phyloP scores from a whole-genome alignment of 1,140 invertebrate genomes.

The Diploscapter pachys region DNA sequence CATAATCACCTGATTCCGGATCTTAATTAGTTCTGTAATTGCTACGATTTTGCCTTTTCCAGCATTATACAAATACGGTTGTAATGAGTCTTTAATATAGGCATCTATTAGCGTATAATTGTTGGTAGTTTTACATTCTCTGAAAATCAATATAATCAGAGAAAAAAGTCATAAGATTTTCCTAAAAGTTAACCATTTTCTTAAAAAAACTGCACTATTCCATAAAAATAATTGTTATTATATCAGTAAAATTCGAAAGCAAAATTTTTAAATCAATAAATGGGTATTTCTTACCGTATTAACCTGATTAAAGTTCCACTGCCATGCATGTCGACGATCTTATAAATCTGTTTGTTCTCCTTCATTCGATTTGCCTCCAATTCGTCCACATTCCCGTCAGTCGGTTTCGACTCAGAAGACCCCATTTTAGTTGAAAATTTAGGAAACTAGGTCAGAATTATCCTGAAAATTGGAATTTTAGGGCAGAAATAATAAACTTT shows the following conservation, averaged over 20 bases:
- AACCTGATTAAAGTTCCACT: conserved; percentile 60
- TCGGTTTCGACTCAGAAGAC: no score
- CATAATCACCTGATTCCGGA: conserved; percentile 20
- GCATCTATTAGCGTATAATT: conserved; percentile 4
- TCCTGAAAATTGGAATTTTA: no score
- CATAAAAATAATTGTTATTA: no score
- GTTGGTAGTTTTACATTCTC: conserved; percentile 4
- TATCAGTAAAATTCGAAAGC: no score
- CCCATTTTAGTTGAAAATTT: no score
- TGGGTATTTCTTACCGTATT: neutral
- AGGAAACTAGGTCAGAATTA: no score
- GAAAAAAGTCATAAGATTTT: neutral
- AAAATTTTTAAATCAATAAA: no score
- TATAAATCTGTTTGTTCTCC: conserved; percentile 22
- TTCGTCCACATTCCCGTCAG: no score
- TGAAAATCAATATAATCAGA: neutral
- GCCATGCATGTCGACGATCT: conserved; percentile 38
- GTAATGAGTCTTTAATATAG: conserved; percentile 63
- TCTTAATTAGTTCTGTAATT: conserved; percentile 35
- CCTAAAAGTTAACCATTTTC: neutral
- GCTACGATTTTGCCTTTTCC: conserved; percentile 37
- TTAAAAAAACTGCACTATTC: no score
- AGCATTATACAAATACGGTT: conserved; percentile 32
- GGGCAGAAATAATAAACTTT: no score
- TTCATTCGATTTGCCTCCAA: neutral